Conservation (phyloP, 2,888 invertebrate species). For the Agrenia bidenticulata region DNA sequence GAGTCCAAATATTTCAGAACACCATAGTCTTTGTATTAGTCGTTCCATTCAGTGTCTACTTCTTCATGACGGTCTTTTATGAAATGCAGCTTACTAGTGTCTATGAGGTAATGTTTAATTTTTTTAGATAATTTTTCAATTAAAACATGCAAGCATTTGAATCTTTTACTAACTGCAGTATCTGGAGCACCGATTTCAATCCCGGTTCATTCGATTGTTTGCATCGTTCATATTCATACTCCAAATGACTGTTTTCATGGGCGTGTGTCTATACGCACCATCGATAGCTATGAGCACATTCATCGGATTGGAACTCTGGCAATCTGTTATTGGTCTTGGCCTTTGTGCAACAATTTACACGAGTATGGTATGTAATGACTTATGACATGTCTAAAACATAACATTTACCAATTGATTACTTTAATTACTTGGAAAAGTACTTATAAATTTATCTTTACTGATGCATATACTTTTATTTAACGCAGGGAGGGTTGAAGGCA, state of each 20-base stretch:
- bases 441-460: too few relatives aligned
- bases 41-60: slow-evolving; percentile 45
- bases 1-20: slow-evolving; percentile 47
- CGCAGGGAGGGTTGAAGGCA: slow-evolving; percentile 35
- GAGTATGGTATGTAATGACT: slow-evolving; percentile 47
- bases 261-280: slow-evolving; percentile 51
- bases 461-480: not conserved
- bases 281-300: slow-evolving; percentile 50
- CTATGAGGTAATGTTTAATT: slow-evolving; percentile 39
- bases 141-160: not conserved
- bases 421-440: slow-evolving; percentile 7
- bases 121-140: not conserved
- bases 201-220: slow-evolving; percentile 42
- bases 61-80: slow-evolving; percentile 50
- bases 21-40: slow-evolving; percentile 34
- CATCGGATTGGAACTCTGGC: slow-evolving; percentile 50
- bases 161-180: slow-evolving; percentile 37
- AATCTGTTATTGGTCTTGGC: slow-evolving; percentile 50
- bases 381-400: too few relatives aligned
- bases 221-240: slow-evolving; percentile 51
- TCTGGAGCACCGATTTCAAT: slow-evolving; percentile 48
- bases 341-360: slow-evolving; percentile 52
- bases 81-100: slow-evolving; percentile 51
- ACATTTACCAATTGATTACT: not conserved
- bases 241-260: slow-evolving; percentile 52